Percentiles rank a stretch among this genome's conserved stretches.
phyloP scores from a whole-genome alignment of 2,113 vertebrate species.

The Scopus umbretta region DNA sequence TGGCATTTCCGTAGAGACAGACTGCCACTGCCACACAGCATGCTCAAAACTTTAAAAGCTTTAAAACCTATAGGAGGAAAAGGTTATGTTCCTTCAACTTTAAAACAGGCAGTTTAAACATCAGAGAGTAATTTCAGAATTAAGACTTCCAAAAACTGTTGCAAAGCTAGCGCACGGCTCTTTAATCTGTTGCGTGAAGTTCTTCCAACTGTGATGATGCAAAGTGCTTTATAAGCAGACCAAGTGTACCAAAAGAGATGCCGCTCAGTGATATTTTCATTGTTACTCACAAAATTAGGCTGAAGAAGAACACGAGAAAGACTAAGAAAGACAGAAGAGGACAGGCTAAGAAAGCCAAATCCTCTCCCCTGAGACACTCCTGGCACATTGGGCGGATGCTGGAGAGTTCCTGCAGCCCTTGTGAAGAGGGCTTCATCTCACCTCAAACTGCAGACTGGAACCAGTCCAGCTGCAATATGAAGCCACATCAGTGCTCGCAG shows the following conservation, averaged over 20 bases:
- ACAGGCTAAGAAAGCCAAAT: background rate
- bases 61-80: background rate
- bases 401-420: background rate
- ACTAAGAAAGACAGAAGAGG: background rate
- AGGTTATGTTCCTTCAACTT: background rate
- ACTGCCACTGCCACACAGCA: background rate
- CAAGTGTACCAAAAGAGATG: background rate
- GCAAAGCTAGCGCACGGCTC: background rate
- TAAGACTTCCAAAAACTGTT: background rate
- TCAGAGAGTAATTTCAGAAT: background rate
- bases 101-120: background rate
- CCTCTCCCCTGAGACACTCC: background rate
- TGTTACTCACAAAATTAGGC: background rate
- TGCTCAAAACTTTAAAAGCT: background rate
- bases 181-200: background rate
- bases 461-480: background rate
- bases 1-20: background rate
- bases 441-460: background rate
- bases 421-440: background rate
- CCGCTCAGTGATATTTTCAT: background rate
- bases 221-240: background rate
- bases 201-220: background rate
- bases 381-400: background rate
- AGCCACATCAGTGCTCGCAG: background rate
- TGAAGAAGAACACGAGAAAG: background rate